A percentile compares a stretch with the other conserved stretches of the same genome.
Evolutionary conservation across 2,113 vertebrate species (phyloP).

Genomic region (Lampris incognitus): DNA sequence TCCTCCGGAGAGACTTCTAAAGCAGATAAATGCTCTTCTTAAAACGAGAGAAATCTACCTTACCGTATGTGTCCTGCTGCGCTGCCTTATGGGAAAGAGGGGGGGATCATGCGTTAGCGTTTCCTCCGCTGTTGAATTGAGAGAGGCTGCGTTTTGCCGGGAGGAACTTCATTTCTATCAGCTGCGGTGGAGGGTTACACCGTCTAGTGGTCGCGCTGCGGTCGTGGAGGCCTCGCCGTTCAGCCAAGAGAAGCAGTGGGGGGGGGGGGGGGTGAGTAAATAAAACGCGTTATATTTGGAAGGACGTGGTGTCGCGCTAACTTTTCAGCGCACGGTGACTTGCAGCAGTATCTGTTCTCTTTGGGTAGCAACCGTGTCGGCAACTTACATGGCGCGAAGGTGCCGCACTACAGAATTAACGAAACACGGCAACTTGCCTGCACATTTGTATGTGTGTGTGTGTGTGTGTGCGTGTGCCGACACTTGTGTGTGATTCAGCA

Average conservation of each 20-base stretch:
- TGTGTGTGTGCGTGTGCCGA: conserved; percentile 26
- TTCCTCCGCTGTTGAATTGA: conserved; percentile 25
- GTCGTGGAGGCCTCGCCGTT: neutral
- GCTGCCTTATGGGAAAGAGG: conserved; percentile 46
- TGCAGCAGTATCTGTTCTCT: conserved; percentile 17
- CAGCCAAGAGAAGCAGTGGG: neutral
- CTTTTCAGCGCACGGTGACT: neutral
- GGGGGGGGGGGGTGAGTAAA: neutral
- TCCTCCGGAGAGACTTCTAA: conserved; percentile 70
- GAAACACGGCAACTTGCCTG: conserved; percentile 33
- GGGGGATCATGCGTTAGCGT: conserved; percentile 7
- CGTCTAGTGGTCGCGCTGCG: neutral
- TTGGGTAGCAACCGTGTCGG: conserved; percentile 34
- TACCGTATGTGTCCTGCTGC: conserved; percentile 58
- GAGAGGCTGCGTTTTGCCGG: conserved; percentile 11
- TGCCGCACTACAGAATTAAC: conserved; percentile 34
- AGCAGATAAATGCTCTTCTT: conserved; percentile 72
- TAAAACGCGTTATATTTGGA: conserved; percentile 22
- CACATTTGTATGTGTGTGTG: neutral
- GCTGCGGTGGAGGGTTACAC: conserved; percentile 17
- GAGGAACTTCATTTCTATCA: conserved; percentile 42
- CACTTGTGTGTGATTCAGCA: conserved; percentile 46
- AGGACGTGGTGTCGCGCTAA: conserved; percentile 23
- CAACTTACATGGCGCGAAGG: conserved; percentile 34
- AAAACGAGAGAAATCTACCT: conserved; percentile 68